phyloP scores from a whole-genome alignment of 2,888 invertebrate genomes.

The Drosophila paramelanica region DNA sequence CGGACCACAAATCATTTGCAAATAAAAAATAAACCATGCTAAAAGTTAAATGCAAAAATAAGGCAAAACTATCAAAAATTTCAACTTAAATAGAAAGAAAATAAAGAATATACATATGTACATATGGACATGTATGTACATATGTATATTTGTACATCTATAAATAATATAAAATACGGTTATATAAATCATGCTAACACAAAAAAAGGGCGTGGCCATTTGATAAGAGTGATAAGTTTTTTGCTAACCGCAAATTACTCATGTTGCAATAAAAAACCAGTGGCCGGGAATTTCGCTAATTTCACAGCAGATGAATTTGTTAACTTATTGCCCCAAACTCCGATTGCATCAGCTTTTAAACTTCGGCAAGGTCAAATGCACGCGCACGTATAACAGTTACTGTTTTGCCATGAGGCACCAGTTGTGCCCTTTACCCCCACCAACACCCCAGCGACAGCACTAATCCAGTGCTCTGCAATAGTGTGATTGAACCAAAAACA shows the following conservation, averaged over 20 bases:
- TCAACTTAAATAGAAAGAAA: not conserved
- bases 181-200: not conserved
- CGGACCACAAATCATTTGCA: conserved; percentile 33
- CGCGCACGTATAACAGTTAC: conserved; percentile 52
- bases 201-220: conserved; percentile 5
- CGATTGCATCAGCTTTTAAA: conserved; percentile 63
- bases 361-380: conserved; percentile 59
- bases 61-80: conserved; percentile 29
- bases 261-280: not conserved
- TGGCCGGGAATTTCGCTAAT: conserved; percentile 12
- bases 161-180: not conserved
- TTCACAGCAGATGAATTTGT: conserved; percentile 1
- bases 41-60: conserved; percentile 4
- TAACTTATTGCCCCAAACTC: conserved; percentile 3
- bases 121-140: too few species aligned
- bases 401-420: conserved; percentile 7
- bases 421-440: conserved; percentile 3
- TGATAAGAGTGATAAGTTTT: not conserved
- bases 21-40: conserved; percentile 13
- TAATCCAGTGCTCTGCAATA: conserved; percentile 16
- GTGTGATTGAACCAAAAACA: conserved; percentile 5
- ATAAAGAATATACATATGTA: not conserved
- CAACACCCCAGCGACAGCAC: not conserved
- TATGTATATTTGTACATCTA: not conserved
- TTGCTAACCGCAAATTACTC: conserved; percentile 6